A percentile compares a stretch with the other conserved stretches of the same genome.
These are phyloP conservation scores for Psittacula cyanocephala DNA, from an alignment of 2,113 vertebrate species.

Conservation along the genomic window DNA sequence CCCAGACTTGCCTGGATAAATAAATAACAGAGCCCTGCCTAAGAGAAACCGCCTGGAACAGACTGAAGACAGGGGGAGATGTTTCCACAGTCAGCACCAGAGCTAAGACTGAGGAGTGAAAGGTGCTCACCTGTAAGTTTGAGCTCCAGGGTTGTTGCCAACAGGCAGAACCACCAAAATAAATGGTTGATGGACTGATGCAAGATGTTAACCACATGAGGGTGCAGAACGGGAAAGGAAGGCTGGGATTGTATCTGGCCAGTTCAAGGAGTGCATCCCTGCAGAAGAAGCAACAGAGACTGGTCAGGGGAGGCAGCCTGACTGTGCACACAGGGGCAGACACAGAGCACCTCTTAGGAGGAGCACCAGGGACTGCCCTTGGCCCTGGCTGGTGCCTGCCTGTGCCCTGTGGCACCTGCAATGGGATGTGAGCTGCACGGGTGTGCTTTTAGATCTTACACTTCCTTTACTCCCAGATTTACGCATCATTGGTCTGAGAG, in stretches of 20 bases:
- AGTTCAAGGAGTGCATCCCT: not conserved
- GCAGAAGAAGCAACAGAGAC: not conserved
- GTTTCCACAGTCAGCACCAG: conserved; percentile 16
- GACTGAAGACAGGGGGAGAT: conserved; percentile 36
- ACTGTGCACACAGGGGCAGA: not conserved
- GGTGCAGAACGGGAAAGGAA: not conserved
- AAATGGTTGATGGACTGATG: not conserved
- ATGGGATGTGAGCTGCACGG: not conserved
- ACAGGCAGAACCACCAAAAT: not conserved
- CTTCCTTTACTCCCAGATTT: not conserved
- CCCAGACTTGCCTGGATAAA: not conserved
- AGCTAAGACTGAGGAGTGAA: not conserved
- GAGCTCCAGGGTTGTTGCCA: not conserved
- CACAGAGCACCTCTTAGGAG: not conserved
- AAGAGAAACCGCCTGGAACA: not conserved
- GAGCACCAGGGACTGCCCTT: not conserved
- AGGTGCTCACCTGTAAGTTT: not conserved
- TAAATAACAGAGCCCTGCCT: not conserved
- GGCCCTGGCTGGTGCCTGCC: not conserved
- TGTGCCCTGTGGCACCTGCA: not conserved
- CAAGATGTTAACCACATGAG: not conserved
- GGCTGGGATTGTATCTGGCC: not conserved
- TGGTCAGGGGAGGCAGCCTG: not conserved
- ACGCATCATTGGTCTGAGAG: rapidly evolving
- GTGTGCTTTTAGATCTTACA: not conserved